phyloP scores from a whole-genome alignment of 2,797 vertebrate genomes.

The Pagetopsis macropterus region DNA sequence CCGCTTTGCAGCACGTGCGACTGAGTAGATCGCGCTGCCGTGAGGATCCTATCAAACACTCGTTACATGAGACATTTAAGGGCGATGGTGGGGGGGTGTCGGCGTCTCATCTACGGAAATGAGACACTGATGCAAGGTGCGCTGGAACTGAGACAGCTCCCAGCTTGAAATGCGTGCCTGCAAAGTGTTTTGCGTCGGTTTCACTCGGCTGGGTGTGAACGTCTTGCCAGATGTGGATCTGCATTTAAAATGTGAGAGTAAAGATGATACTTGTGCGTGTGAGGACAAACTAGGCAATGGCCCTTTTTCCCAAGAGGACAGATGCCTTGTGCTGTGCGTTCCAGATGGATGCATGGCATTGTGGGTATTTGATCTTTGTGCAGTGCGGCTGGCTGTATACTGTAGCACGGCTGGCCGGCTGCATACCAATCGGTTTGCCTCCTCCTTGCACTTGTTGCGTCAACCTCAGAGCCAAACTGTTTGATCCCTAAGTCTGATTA shows the following conservation, averaged over 20 bases:
- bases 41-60: slow-evolving; percentile 59
- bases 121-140: slow-evolving; percentile 44
- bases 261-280: slow-evolving; percentile 19
- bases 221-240: slow-evolving; percentile 59
- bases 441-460: slow-evolving; percentile 72
- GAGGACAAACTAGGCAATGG: slow-evolving; percentile 1
- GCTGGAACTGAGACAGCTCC: slow-evolving; percentile 53
- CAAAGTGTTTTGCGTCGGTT: slow-evolving; percentile 48
- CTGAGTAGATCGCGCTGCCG: slow-evolving; percentile 41
- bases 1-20: slow-evolving; percentile 47
- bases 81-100: background rate
- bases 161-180: slow-evolving; percentile 25
- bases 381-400: slow-evolving; percentile 57
- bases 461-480: slow-evolving; percentile 66
- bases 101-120: slow-evolving; percentile 25
- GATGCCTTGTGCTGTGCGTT: slow-evolving; percentile 55
- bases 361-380: slow-evolving; percentile 69
- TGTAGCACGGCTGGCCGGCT: slow-evolving; percentile 43
- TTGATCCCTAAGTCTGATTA: slow-evolving; percentile 65
- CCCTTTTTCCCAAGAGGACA: slow-evolving; percentile 33
- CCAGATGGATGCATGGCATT: slow-evolving; percentile 49
- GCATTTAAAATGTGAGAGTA: slow-evolving; percentile 50
- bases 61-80: slow-evolving; percentile 56
- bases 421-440: slow-evolving; percentile 73
- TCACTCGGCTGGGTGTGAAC: slow-evolving; percentile 46